These are phyloP conservation scores for Scaptomyza pallida DNA, from an alignment of 1,140 invertebrate genomes.

Conservation along the genomic window DNA sequence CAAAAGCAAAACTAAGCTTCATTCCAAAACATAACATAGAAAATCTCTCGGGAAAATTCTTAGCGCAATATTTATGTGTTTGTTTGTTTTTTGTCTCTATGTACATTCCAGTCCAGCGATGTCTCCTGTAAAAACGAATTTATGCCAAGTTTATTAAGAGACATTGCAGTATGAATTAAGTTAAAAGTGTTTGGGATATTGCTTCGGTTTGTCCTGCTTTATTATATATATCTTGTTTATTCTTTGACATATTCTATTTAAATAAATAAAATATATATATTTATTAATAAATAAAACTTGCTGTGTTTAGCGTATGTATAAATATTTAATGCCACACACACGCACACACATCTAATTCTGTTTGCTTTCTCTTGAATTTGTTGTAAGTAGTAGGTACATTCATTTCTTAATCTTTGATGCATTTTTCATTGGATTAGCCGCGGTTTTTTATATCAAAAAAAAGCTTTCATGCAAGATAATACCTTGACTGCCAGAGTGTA, in stretches of 20 bases:
- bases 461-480: conserved; percentile 60
- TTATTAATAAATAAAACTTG: conserved; percentile 79
- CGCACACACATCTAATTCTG: neutral
- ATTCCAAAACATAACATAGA: conserved; percentile 17
- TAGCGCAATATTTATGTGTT: conserved; percentile 53
- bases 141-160: conserved; percentile 6
- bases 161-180: conserved; percentile 10
- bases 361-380: conserved; percentile 19
- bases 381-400: conserved; percentile 62
- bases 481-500: conserved; percentile 41
- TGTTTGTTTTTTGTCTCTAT: conserved; percentile 34
- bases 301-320: conserved; percentile 58
- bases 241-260: conserved; percentile 82
- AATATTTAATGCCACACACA: conserved; percentile 52
- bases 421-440: conserved; percentile 41
- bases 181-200: conserved; percentile 31
- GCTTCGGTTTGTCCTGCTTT: conserved; percentile 71
- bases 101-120: conserved; percentile 50
- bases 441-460: conserved; percentile 53
- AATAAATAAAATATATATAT: conserved; percentile 83
- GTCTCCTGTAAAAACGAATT: conserved; percentile 43
- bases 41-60: conserved; percentile 42
- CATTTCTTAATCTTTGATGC: conserved; percentile 55
- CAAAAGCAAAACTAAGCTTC: conserved; percentile 69
- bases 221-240: conserved; percentile 79